phyloP scores from a whole-genome alignment of 2,797 vertebrate genomes.

The Corythornis leucogaster region DNA sequence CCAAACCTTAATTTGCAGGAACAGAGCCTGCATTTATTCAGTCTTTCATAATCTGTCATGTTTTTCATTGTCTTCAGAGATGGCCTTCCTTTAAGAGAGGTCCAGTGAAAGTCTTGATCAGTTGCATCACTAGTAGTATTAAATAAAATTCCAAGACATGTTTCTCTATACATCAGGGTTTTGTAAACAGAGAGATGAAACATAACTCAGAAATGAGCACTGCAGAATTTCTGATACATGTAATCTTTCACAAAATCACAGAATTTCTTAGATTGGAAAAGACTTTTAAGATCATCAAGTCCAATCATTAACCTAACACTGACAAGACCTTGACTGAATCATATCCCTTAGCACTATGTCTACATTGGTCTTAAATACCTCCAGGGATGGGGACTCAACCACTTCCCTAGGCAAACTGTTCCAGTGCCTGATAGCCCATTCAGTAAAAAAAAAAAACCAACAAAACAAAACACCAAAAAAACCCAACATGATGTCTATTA shows the following conservation, averaged over 20 bases:
- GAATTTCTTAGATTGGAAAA: neutral
- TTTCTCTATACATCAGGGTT: neutral
- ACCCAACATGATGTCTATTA: neutral
- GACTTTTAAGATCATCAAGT: neutral
- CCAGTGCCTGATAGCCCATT: neutral
- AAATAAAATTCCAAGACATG: neutral
- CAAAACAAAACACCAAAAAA: too few species aligned
- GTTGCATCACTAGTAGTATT: neutral
- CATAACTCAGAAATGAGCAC: neutral
- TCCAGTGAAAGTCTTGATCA: neutral
- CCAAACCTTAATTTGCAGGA: neutral
- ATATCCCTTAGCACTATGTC: too few species aligned
- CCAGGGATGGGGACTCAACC: too few species aligned
- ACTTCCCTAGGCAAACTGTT: neutral
- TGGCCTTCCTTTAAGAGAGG: neutral
- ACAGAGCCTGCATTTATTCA: neutral
- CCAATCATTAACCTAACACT: rapidly evolving
- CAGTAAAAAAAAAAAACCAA: neutral
- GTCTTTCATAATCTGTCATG: neutral
- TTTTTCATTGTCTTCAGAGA: neutral
- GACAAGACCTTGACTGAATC: neutral
- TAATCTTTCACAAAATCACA: neutral
- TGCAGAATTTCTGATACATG: neutral
- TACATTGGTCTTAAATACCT: too few species aligned
- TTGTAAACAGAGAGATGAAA: neutral